These are phyloP conservation scores for Dendrocincla fuliginosa DNA, from an alignment of 2,797 vertebrate species.

Conservation along the genomic window DNA sequence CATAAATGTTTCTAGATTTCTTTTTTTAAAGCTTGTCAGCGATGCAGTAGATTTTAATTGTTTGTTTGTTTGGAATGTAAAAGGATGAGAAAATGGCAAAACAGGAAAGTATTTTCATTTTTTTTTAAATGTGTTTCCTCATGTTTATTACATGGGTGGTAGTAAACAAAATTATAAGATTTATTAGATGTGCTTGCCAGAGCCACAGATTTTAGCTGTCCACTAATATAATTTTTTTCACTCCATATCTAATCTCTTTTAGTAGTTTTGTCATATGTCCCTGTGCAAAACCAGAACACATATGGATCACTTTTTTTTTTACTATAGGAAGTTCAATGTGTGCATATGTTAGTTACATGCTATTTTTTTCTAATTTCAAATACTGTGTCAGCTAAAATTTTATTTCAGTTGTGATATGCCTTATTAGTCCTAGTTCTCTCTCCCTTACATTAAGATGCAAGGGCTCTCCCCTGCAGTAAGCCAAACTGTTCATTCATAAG, in stretches of 20 bases:
- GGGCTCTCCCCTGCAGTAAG: background rate
- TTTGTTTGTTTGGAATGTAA: background rate
- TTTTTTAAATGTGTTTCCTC: background rate
- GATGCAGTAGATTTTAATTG: background rate
- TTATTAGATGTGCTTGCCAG: background rate
- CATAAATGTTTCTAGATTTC: background rate
- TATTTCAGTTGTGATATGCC: background rate
- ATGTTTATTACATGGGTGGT: background rate
- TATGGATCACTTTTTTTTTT: background rate
- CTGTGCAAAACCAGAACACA: background rate
- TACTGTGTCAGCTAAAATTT: background rate
- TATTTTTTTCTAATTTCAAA: background rate
- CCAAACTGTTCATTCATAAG: background rate
- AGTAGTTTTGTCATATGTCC: background rate
- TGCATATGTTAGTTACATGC: background rate
- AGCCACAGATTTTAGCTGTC: background rate
- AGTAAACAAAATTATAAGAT: background rate
- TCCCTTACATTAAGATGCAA: background rate
- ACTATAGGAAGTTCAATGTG: background rate
- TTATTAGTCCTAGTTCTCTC: background rate
- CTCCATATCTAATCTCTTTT: background rate
- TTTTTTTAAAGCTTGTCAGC: fast-evolving
- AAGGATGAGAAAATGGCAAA: background rate
- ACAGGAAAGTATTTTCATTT: background rate
- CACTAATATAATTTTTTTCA: background rate